Base-by-base conservation (phyloP, 2,113 vertebrate species). In the Sorex fumeus region DNA sequence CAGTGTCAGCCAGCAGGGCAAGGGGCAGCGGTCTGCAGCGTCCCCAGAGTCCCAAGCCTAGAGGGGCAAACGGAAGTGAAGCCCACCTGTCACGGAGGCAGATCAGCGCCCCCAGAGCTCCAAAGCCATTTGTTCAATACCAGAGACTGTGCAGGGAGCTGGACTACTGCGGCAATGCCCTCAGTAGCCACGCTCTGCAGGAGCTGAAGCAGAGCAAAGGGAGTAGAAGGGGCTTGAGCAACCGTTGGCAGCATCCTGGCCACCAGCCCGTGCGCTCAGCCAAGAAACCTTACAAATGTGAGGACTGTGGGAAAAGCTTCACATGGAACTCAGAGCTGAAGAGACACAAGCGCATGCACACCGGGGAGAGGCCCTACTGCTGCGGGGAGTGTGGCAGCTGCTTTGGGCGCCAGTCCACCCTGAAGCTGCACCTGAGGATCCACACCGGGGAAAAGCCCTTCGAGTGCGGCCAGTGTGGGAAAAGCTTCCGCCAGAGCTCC, bases 401-500 rank as follows among this genome's bases (percentile, higher is more conserved):
- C 80, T 97, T 97, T 28, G 96, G 97, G 12, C 88, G 96, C 57
- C 97, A 97, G 84, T 98, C 97, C 2, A 97, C 96, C 34, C 93
- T 98, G 45, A 97, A 96, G 47, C 93, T 97, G 66, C 97, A 98
- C 60, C 97, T 97, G 93, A 95, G 97, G 43, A 97, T 96, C 88
- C 97, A 97, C 71, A 97, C 97, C 0, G 97, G 97, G 0, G 97
- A 97, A 91, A 97, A 97, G 78, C 97, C 97, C 0, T 97, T 97
- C 57, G 95, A 92, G 21, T 97, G 97, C 13, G 25, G 66, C 27
- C 97, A 95, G 87, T 97, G 97, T 84, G 97, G 97, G 81, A 97
- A 97, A 90, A 95, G 95, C 91, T 97, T 97, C 66, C 95, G 96
- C 64, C 97, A 97, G 72, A 97, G 96, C 90, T 97, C 97, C 0